A percentile compares a stretch with the other conserved stretches of the same genome.
Evolutionary conservation across 1,140 invertebrate species (phyloP).

Genomic region (Camponotus floridanus): DNA sequence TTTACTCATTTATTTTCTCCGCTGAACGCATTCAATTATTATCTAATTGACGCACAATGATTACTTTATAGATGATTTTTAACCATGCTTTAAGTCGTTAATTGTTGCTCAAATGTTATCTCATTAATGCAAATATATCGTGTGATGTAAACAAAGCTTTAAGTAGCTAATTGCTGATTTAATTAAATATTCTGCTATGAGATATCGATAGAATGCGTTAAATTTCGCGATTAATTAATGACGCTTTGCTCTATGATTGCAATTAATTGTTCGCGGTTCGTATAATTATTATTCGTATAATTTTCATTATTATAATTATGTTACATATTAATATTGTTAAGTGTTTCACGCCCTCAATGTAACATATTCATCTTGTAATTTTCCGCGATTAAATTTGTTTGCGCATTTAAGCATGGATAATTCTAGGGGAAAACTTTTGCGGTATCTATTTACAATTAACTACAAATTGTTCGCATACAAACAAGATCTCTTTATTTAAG

Average conservation of each 20-base stretch:
- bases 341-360: slow-evolving; percentile 19
- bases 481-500: background rate
- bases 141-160: slow-evolving; percentile 34
- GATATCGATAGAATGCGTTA: slow-evolving; percentile 42
- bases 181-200: slow-evolving; percentile 48
- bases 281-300: background rate
- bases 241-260: slow-evolving; percentile 41
- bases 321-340: slow-evolving; percentile 35
- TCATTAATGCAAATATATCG: slow-evolving; percentile 6
- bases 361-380: slow-evolving; percentile 12
- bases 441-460: background rate
- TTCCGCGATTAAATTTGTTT: background rate
- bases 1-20: slow-evolving; percentile 6
- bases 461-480: background rate
- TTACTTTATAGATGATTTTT: slow-evolving; percentile 1
- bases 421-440: background rate
- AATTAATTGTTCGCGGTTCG: slow-evolving; percentile 34
- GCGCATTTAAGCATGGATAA: background rate
- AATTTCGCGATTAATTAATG: slow-evolving; percentile 62
- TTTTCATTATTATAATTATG: slow-evolving; percentile 39
- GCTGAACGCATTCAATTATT: slow-evolving; percentile 19
- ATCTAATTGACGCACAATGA: background rate
- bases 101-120: slow-evolving; percentile 24
- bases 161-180: slow-evolving; percentile 54
- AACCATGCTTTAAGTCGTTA: background rate